Base-by-base conservation (phyloP, 92 coral and sea anemone genomes). In the Actinernus sp. region DNA sequence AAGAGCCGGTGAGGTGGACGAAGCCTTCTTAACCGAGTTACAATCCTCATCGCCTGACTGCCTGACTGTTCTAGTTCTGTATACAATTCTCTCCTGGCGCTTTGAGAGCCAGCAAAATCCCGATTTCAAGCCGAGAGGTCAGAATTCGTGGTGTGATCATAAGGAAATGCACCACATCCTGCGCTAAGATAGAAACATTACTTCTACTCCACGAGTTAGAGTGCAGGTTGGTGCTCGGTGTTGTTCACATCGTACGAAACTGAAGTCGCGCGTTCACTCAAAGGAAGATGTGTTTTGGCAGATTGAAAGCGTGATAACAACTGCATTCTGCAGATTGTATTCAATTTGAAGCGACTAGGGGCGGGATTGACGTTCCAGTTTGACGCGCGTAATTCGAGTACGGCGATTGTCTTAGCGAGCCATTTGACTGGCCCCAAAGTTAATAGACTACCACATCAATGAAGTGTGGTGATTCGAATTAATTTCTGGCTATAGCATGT, bases 91-190 rank as follows among this genome's bases (percentile, higher is more conserved):
- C 52, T 45, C 52, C 52, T 18, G 21, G 8, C 5, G 52, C 21
- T 45, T 17, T 45, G n/a, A n/a, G n/a, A 45, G 52, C 52, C 21
- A 23, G 52, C 22, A 18, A 45, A 45, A 6, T 17, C 52, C 30
- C 14, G 78, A 29, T 26, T 39, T 70, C 78, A 70, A 70, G 49
- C 78, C 31, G 78, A 38, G 78, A 55, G 78, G 58, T 48, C 72
- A 65, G 26, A 10, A 59, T 33, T 50, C 30, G 32, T 50, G 57
- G 22, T 22, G 55, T 6, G 55, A 2, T 1, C n/a, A n/a, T n/a
- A n/a, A n/a, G n/a, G n/a, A n/a, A n/a, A n/a, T n/a, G n/a, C n/a
- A n/a, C n/a, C n/a, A n/a, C n/a, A n/a, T n/a, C n/a, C n/a, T n/a
- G n/a, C n/a, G n/a, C n/a, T n/a, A n/a, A n/a, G n/a, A n/a, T n/a